A percentile compares a stretch with the other conserved stretches of the same genome.
phyloP scores from a whole-genome alignment of 2,888 invertebrate genomes.

The Catocala nupta region DNA sequence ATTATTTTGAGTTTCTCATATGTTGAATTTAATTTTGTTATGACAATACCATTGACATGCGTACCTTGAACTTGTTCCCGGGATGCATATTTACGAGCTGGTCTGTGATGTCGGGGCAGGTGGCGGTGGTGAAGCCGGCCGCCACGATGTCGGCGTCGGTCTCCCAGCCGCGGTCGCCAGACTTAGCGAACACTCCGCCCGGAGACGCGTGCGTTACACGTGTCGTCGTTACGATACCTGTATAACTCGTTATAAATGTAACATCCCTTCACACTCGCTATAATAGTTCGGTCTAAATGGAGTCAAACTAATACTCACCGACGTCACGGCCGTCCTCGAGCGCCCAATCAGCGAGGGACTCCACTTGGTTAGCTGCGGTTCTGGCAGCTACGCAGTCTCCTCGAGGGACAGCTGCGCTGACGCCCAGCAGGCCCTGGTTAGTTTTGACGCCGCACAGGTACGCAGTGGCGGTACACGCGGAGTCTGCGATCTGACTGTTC shows the following conservation, averaged over 20 bases:
- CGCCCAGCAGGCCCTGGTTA: constrained; percentile 89
- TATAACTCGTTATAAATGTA: neutral
- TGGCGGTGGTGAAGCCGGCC: constrained; percentile 38
- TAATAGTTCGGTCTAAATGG: no score
- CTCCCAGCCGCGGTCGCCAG: constrained; percentile 91
- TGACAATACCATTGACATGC: neutral
- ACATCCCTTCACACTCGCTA: no score
- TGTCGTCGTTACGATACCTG: constrained; percentile 91
- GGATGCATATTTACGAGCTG: constrained; percentile 89
- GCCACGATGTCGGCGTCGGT: constrained; percentile 86
- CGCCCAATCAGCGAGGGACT: constrained; percentile 90
- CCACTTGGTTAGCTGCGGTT: constrained; percentile 82
- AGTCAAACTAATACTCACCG: constrained; percentile 50
- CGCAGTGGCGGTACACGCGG: constrained; percentile 91
- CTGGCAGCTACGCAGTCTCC: constrained; percentile 87
- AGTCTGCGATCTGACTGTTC: constrained; percentile 90
- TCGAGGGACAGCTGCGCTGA: constrained; percentile 88
- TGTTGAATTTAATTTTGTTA: no score
- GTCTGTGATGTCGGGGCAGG: constrained; percentile 88
- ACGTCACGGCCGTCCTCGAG: constrained; percentile 79
- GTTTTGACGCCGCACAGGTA: constrained; percentile 90
- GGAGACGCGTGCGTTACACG: constrained; percentile 94
- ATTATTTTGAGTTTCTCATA: neutral
- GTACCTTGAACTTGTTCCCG: constrained; percentile 90
- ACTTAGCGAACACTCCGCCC: constrained; percentile 90